A percentile compares a stretch with the other conserved stretches of the same genome.
Conservation (phyloP, 2,797 vertebrate genomes). For the Zenarchopterus dispar region DNA sequence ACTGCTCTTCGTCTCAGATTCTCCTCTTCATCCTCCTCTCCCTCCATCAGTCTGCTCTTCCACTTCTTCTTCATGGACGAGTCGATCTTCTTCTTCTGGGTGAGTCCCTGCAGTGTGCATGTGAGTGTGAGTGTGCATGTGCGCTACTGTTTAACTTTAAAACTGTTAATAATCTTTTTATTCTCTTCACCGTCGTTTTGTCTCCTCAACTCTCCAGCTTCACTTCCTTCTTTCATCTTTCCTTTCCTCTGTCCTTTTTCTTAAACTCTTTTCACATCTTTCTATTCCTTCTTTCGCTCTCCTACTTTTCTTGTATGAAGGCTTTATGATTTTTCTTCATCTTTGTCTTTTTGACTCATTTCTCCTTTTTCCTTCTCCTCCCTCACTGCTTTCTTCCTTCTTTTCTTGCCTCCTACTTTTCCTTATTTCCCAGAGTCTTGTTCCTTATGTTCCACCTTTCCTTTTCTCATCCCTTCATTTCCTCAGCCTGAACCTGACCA, state of each 20-base stretch:
- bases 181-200: too few species aligned
- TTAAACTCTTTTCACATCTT: conserved; percentile 13
- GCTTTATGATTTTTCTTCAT: not conserved
- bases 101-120: conserved; percentile 64
- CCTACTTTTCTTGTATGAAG: not conserved
- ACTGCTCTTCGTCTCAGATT: conserved; percentile 50
- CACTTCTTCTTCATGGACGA: conserved; percentile 74
- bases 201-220: not conserved
- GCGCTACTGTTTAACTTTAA: conserved; percentile 4
- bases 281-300: conserved; percentile 55
- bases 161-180: too few species aligned
- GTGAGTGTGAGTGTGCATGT: conserved; percentile 17
- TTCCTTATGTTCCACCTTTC: too few species aligned
- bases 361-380: too few species aligned
- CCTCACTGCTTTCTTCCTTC: not conserved
- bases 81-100: conserved; percentile 62
- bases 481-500: not conserved
- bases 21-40: conserved; percentile 34
- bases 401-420: not conserved
- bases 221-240: not conserved
- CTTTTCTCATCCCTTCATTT: too few species aligned
- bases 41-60: conserved; percentile 54
- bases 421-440: too few species aligned
- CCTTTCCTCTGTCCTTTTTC: not conserved
- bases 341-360: too few species aligned